Base-by-base conservation (phyloP, 30 jellyfish, hydroid and myxozoan genomes). In the Pelagia noctiluca region DNA sequence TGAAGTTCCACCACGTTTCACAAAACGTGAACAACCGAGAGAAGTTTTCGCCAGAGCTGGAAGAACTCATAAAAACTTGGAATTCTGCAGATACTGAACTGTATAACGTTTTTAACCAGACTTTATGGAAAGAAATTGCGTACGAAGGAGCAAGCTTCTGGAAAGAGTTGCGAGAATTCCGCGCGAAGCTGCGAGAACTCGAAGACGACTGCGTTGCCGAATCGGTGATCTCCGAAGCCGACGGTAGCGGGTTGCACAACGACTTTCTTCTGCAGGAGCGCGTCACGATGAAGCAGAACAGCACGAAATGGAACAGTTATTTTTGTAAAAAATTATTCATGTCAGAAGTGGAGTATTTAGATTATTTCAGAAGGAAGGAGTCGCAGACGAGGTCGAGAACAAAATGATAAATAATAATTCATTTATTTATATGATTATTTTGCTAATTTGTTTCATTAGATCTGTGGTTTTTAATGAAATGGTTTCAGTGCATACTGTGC, bases 101-200 rank as follows among this genome's bases (percentile, higher is more conserved):
- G 78, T 94, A 94, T 50, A 72, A 66, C 7, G 90, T 80, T 60
- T 94, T 94, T 82, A 94, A 94, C 82, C 69, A 85, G 5, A 94
- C 99, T 10, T 71, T 94, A 47, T 94, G 99, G 99, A 83, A 76
- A 35, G 97, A 94, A 68, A 94, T 94, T 11, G 71, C 88, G 3
- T 94, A 74, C 54, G 99, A 94, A 63, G 99, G 99, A 2, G 86
- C 69, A 35, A 94, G 84, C 31, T 94, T 94, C 75, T 87, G 97
- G 97, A 71, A 79, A 3, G 99, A 94, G 64, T 54, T 94, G 50
- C 63, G 76, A 19, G 95, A 94, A 31, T 94, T 87, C 75, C 65
- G 88, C 52, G 60, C 29, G 48, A 72, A 49, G 63, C 80, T 68
- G 32, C 30, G 32, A 21, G 85, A 70, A 42, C 69, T 86, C 32